Base-by-base conservation (phyloP, 2,113 vertebrate species). In the Campylorhamphus procurvoides region DNA sequence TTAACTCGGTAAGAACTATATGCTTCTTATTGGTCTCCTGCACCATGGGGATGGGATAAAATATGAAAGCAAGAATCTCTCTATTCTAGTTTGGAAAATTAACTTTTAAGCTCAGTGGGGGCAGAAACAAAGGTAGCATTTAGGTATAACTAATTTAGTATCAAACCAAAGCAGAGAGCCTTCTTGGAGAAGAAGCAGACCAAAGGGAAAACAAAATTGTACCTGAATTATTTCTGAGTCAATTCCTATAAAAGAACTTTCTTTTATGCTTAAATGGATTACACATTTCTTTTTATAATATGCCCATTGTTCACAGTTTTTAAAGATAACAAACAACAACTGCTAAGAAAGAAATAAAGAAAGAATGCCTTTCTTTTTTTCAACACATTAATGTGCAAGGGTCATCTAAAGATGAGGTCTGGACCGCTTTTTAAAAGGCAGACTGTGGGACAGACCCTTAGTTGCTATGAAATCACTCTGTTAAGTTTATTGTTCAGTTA, bases 91-190 rank as follows among this genome's bases (percentile, higher is more conserved):
- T 80, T 92, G 79, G 90, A 96, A 97, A 95, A 96, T 93, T 95
- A 96, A 94, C 93, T 96, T 72, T 94, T 96, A 90, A 96, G 40
- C 92, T 96, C 94, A 96, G 91, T 95, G 67, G 81, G 92, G 89
- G 88, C 62, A 95, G 80, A 94, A 92, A 92, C 2, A 19, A 94
- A 90, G 91, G 76, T 94, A 47, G 93, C 87, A 94, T 96, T 97
- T 97, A 96, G 84, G 90, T 88, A 93, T 50, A 91, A 96, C 81
- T 96, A 96, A 97, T 97, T 94, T 91, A 86, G 75, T 75, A 93
- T 91, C 83, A 91, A 87, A 93, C 87, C 59, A 95, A 95, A 96
- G 84, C 66, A 90, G 69, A 86, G 63, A 90, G 76, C 47, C 82
- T 87, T 92, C 89, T 85, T 55, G 67, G 77, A 82, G 75, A 95